Evolutionary conservation across 2,888 invertebrate species (phyloP).

Genomic region (Troglohyphantes excavatus): DNA sequence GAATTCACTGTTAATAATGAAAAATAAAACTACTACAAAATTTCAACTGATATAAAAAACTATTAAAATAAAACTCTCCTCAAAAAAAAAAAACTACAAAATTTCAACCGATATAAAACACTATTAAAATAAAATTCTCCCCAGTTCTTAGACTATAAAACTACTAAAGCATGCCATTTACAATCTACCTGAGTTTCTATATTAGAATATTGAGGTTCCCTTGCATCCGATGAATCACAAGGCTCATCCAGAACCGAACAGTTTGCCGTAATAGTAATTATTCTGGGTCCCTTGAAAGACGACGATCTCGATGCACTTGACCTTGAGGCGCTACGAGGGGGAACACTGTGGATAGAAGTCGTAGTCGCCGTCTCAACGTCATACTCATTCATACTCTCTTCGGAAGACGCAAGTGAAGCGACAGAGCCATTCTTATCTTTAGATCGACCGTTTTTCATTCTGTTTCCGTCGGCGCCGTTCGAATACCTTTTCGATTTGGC

Average conservation of each 20-base stretch:
- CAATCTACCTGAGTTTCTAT: constrained; percentile 36
- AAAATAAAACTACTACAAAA: too few species aligned
- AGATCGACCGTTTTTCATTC: background rate
- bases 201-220: constrained; percentile 7
- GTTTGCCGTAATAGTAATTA: constrained; percentile 68
- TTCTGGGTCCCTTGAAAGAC: constrained; percentile 39
- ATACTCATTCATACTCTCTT: constrained; percentile 72
- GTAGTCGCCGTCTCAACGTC: constrained; percentile 51
- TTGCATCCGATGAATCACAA: background rate
- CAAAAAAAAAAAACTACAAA: too few species aligned
- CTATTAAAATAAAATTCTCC: too few species aligned
- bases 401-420: constrained; percentile 59
- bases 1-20: too few species aligned
- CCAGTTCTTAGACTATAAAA: too few species aligned
- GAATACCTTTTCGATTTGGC: background rate
- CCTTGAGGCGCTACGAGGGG: constrained; percentile 9
- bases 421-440: constrained; percentile 8
- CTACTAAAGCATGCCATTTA: background rate
- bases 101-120: too few species aligned
- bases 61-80: too few species aligned
- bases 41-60: too few species aligned
- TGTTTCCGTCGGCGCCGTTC: background rate
- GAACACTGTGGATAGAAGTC: constrained; percentile 15
- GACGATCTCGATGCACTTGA: background rate
- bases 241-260: constrained; percentile 71